Evolutionary conservation across 2,113 vertebrate genomes (phyloP).

Genomic region (Trogon surrucura): DNA sequence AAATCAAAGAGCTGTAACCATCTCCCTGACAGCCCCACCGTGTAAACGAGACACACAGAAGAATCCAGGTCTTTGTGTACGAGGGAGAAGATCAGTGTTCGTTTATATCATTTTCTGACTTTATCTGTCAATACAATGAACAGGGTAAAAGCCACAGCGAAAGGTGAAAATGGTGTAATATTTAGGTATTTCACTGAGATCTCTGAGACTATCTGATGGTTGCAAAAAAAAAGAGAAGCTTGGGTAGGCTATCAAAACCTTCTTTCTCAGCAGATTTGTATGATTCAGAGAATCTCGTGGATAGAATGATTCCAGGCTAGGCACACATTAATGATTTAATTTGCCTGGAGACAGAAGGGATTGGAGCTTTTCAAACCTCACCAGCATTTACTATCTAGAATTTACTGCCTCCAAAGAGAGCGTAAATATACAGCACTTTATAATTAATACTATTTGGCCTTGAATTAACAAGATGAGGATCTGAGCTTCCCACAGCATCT

Average conservation of each 20-base stretch:
- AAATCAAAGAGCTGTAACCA: constrained; percentile 41
- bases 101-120: neutral
- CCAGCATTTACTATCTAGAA: neutral
- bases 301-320: neutral
- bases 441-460: neutral
- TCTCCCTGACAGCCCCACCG: constrained; percentile 8
- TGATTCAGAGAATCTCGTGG: neutral
- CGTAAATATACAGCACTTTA: neutral
- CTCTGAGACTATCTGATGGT: neutral
- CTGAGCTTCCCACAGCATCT: neutral
- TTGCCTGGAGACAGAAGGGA: neutral
- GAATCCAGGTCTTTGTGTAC: neutral
- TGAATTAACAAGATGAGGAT: neutral
- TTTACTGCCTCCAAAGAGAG: neutral
- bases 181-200: neutral
- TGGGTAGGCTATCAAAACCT: neutral
- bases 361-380: neutral
- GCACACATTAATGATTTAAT: neutral
- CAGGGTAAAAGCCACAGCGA: neutral
- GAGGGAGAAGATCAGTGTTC: neutral
- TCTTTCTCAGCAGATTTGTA: neutral
- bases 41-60: neutral
- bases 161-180: neutral
- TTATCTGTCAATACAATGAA: neutral
- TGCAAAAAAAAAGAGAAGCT: neutral